Evolutionary conservation across 2,888 invertebrate species (phyloP).

Genomic region (Lasioglossum calceatum): DNA sequence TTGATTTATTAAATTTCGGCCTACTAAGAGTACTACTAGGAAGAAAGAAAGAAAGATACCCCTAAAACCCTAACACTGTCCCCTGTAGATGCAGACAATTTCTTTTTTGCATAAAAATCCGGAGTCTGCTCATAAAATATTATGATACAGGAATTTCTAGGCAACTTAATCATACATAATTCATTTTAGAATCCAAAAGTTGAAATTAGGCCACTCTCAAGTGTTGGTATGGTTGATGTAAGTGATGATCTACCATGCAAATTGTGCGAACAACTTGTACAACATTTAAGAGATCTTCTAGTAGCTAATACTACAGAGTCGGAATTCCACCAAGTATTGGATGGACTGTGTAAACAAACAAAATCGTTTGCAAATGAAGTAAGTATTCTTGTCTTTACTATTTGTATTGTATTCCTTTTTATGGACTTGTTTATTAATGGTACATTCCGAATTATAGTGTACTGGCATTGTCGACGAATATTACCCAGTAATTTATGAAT

Average conservation of each 20-base stretch:
- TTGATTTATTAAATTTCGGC: neutral
- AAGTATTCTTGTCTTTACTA: conserved; percentile 42
- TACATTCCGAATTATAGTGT: conserved; percentile 85
- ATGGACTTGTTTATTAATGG: conserved; percentile 7
- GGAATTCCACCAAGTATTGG: conserved; percentile 91
- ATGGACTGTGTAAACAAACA: conserved; percentile 93
- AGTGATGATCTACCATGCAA: conserved; percentile 91
- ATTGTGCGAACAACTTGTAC: conserved; percentile 93
- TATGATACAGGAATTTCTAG: neutral
- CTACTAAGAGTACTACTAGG: neutral
- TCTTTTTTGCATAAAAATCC: neutral
- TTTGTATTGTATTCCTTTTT: neutral
- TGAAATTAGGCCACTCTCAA: conserved; percentile 86
- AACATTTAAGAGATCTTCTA: conserved; percentile 91
- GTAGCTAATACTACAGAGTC: conserved; percentile 93
- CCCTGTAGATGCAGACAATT: neutral
- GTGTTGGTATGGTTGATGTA: conserved; percentile 86
- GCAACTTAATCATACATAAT: conserved; percentile 23
- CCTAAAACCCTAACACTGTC: neutral
- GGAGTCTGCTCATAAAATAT: neutral
- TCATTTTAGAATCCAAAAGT: conserved; percentile 82
- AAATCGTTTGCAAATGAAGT: conserved; percentile 89
- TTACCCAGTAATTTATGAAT: conserved; percentile 90
- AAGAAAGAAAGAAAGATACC: neutral
- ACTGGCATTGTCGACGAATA: conserved; percentile 91